Base-by-base conservation (phyloP, 2,888 invertebrate genomes). In the Corbicula japonica region DNA sequence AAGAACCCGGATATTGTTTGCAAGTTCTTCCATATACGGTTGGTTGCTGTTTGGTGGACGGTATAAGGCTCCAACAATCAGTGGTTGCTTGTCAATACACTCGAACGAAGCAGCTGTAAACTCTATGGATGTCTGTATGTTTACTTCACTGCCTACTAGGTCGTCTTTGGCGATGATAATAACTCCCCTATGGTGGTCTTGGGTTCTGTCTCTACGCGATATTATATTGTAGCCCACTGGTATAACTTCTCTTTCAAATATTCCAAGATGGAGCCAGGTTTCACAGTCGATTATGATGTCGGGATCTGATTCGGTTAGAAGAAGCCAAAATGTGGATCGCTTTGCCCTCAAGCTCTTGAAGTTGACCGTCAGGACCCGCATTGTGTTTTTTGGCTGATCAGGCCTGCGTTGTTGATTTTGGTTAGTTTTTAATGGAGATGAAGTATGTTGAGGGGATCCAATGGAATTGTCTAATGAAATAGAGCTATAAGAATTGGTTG, bases 261-360 rank as follows among this genome's bases (percentile, higher is more conserved):
- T 44, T 0, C 5, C 41, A 8, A 28, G 58, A 15, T 28, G n/a
- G n/a, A n/a, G n/a, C n/a, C n/a, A n/a, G n/a, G n/a, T n/a, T n/a
- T n/a, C n/a, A n/a, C n/a, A n/a, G 38, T 34, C 32, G 41, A 10
- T 38, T 30, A 61, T 68, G 41, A 61, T 32, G 30, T 70, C 70
- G 8, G 71, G 62, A 21, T 71, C 35, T 30, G 26, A 12, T 35
- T 34, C 8, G 63, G 41, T 18, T n/a, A n/a, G n/a, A n/a, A 50
- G 41, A 8, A 60, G 50, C 46, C 65, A 73, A 41, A 73, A 73
- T 1, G 65, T 6, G 0, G 48, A 21, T 21, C 46, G 34, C 34
- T 66, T 66, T 46, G 65, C 60, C 28, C 65, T 30, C 18, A 73
- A 34, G 32, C 66, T 73, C 38, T 73, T 58, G 28, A 63, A 73